Percentiles rank a stretch among this genome's conserved stretches.
Conservation (phyloP, 2,888 invertebrate species). For the Agonopterix heracliana region DNA sequence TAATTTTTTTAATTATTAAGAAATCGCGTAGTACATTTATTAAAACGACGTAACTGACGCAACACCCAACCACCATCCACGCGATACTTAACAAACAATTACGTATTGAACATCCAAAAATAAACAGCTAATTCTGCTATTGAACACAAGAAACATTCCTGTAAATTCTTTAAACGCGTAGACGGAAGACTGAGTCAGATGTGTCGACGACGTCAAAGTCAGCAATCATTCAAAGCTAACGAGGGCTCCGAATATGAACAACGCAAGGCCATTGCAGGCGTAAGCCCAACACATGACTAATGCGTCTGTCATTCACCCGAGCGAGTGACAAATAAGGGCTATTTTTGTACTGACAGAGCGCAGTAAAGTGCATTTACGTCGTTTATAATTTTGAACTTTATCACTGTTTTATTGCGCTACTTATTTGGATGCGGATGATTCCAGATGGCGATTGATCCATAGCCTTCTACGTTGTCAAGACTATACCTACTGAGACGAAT, state of each 20-base stretch:
- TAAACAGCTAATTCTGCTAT: slow-evolving; percentile 16
- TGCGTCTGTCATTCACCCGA: slow-evolving; percentile 17
- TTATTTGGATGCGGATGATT: too few species aligned
- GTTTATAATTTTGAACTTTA: too few species aligned
- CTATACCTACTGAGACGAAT: too few species aligned
- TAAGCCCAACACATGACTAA: slow-evolving; percentile 32
- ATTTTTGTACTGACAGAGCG: not conserved
- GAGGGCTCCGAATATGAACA: slow-evolving; percentile 18
- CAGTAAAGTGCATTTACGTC: too few species aligned
- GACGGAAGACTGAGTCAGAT: slow-evolving; percentile 50
- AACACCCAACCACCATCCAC: not conserved
- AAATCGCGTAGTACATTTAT: too few species aligned
- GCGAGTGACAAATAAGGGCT: slow-evolving; percentile 7
- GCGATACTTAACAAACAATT: not conserved
- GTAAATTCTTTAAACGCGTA: slow-evolving; percentile 25
- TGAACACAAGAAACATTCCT: slow-evolving; percentile 23
- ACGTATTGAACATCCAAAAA: slow-evolving; percentile 6
- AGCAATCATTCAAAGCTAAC: slow-evolving; percentile 43
- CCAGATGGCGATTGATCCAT: too few species aligned
- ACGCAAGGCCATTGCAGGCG: slow-evolving; percentile 32
- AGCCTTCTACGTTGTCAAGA: too few species aligned
- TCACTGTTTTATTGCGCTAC: too few species aligned
- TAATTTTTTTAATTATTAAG: too few species aligned
- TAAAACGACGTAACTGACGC: slow-evolving; percentile 1
- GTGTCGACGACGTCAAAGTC: slow-evolving; percentile 36